phyloP scores from a whole-genome alignment of 2,888 invertebrate species.

The Caenorhabditis sp. region DNA sequence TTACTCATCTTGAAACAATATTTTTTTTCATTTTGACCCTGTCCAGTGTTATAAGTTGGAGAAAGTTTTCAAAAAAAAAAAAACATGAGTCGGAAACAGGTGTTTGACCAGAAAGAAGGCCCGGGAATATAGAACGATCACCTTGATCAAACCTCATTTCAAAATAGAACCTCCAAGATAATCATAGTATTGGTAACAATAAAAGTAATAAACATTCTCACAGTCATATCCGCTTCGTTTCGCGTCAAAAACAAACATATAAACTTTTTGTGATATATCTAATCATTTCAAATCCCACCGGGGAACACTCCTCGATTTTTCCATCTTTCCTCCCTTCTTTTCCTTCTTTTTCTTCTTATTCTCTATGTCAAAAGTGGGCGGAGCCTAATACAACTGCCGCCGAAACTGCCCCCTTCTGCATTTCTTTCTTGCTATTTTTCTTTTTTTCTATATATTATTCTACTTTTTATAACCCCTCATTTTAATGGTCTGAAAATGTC shows the following conservation, averaged over 20 bases:
- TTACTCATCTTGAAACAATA: no score
- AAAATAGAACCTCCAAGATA: no score
- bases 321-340: neutral
- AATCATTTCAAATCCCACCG: constrained; percentile 1
- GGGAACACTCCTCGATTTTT: neutral
- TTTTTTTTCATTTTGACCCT: no score
- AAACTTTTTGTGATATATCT: neutral
- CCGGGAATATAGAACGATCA: no score
- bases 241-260: neutral
- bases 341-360: constrained; percentile 1
- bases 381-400: constrained; percentile 1
- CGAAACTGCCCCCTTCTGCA: neutral
- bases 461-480: neutral
- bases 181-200: no score
- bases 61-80: no score
- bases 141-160: no score
- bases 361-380: constrained; percentile 1
- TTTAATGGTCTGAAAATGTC: neutral
- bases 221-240: neutral
- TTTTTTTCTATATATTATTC: neutral
- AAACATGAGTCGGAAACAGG: no score
- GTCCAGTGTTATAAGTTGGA: no score
- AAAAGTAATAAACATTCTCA: no score
- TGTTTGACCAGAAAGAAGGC: no score
- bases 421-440: neutral